Conservation (phyloP, 2,113 vertebrate genomes). For the Laticauda colubrina region DNA sequence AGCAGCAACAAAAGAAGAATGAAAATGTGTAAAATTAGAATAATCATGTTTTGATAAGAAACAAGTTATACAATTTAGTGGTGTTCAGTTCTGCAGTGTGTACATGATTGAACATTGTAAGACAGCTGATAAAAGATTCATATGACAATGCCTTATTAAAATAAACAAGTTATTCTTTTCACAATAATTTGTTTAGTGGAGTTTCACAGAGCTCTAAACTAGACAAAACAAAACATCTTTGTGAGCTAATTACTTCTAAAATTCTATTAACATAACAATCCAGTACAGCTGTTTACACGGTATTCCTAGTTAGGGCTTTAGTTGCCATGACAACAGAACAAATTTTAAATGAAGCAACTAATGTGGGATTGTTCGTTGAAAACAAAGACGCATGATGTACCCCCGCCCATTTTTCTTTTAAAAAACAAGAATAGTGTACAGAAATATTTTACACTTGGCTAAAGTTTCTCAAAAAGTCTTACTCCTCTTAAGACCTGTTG, state of each 20-base stretch:
- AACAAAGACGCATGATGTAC: conserved; percentile 1
- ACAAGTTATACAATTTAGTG: conserved; percentile 47
- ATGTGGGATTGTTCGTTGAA: conserved; percentile 36
- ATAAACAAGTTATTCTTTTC: conserved; percentile 68
- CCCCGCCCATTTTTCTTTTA: not conserved
- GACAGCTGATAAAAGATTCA: conserved; percentile 50
- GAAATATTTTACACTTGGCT: conserved; percentile 7
- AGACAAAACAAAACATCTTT: conserved; percentile 65
- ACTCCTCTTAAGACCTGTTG: conserved; percentile 7
- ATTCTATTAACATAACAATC: conserved; percentile 64
- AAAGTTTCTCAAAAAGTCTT: not conserved
- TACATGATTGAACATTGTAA: conserved; percentile 39
- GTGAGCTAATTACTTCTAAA: conserved; percentile 66
- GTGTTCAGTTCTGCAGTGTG: conserved; percentile 20
- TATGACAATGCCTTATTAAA: conserved; percentile 64
- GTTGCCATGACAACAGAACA: conserved; percentile 43
- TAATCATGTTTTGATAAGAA: conserved; percentile 61
- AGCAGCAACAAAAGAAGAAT: conserved; percentile 31
- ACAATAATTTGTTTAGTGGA: conserved; percentile 66
- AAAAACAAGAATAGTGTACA: not conserved
- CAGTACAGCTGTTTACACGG: conserved; percentile 38
- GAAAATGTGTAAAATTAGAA: conserved; percentile 52
- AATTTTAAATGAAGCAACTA: conserved; percentile 41
- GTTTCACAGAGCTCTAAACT: conserved; percentile 57
- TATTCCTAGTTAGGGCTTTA: conserved; percentile 41